Evolutionary conservation across 2,888 invertebrate species (phyloP).

Genomic region (Eutolmus rufibarbis): DNA sequence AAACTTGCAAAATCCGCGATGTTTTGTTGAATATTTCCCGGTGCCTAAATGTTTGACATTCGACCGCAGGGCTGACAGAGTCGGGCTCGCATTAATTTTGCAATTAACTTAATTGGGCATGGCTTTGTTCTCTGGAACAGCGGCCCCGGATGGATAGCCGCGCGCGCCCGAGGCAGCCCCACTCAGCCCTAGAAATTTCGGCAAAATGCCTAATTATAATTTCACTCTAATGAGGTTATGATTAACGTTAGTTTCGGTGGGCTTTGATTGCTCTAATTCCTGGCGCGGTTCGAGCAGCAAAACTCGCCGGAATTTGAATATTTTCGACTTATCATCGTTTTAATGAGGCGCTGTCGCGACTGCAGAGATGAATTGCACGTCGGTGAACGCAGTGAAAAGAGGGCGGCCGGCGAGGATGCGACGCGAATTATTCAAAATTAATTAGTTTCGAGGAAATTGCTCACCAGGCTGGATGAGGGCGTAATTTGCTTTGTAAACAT

Average conservation of each 20-base stretch:
- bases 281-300: neutral
- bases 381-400: neutral
- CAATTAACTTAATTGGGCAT: conserved; percentile 36
- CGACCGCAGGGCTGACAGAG: conserved; percentile 14
- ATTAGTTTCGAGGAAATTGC: neutral
- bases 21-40: conserved; percentile 18
- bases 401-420: neutral
- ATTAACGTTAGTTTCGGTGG: conserved; percentile 18
- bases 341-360: neutral
- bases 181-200: neutral
- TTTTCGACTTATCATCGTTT: conserved; percentile 12
- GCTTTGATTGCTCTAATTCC: neutral
- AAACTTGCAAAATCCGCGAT: conserved; percentile 6
- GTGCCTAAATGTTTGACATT: conserved; percentile 30
- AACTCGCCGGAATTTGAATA: neutral
- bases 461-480: neutral
- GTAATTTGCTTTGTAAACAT: neutral
- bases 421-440: neutral
- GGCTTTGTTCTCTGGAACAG: neutral
- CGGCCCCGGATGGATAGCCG: neutral
- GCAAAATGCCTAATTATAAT: conserved; percentile 24
- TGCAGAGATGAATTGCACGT: neutral
- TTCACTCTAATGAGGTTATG: conserved; percentile 34
- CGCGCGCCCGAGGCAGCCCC: neutral
- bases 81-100: conserved; percentile 20